Evolutionary conservation across 2,888 invertebrate genomes (phyloP).

Genomic region (Pammene fasciana): DNA sequence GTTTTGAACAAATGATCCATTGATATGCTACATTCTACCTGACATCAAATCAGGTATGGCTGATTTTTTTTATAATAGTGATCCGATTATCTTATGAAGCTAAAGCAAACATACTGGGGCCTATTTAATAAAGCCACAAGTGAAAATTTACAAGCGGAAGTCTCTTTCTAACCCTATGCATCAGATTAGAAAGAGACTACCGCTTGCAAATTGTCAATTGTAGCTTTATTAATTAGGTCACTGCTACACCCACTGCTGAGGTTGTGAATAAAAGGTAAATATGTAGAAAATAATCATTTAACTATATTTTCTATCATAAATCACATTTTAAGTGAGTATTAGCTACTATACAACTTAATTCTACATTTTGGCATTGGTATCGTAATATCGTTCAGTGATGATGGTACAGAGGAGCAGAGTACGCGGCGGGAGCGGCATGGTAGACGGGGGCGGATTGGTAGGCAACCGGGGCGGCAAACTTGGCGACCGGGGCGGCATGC

Average conservation of each 20-base stretch:
- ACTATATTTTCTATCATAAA: constrained; percentile 44
- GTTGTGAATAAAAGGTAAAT: neutral
- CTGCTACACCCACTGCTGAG: neutral
- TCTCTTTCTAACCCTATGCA: no score
- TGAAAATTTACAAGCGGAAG: no score
- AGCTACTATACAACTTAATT: constrained; percentile 44
- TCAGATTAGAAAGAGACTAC: no score
- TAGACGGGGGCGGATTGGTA: constrained; percentile 48
- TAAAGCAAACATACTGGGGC: no score
- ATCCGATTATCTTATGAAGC: no score
- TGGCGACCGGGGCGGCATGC: constrained; percentile 41
- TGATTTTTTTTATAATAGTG: no score
- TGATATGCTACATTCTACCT: no score
- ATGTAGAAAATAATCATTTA: constrained; percentile 51
- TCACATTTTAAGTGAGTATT: constrained; percentile 33
- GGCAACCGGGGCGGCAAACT: constrained; percentile 31
- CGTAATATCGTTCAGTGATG: constrained; percentile 68
- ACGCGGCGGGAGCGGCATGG: constrained; percentile 48
- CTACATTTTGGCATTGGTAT: constrained; percentile 66
- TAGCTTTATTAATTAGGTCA: no score
- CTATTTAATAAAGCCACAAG: no score
- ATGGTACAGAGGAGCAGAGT: constrained; percentile 58
- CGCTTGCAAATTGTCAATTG: no score
- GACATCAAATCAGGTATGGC: no score
- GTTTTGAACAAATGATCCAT: no score